Evolutionary conservation across 2,113 vertebrate species (phyloP).

Genomic region (Empidonax alnorum): DNA sequence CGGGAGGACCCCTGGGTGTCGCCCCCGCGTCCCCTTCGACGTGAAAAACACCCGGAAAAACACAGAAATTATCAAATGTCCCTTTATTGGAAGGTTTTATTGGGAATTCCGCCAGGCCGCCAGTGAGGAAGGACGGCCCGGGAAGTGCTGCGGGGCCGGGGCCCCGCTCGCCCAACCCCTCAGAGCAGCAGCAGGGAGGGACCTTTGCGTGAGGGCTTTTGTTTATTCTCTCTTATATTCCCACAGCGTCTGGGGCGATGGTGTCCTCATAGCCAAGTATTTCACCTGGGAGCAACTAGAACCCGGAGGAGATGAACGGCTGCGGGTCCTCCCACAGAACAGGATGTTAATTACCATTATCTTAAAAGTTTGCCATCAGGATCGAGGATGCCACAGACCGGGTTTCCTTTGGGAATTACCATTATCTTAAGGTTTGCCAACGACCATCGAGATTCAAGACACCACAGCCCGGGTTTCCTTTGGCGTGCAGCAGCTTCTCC

Average conservation of each 20-base stretch:
- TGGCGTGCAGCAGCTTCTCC: neutral
- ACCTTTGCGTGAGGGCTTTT: no score
- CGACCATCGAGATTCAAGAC: no score
- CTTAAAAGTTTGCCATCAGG: fast-evolving
- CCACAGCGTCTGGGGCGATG: neutral
- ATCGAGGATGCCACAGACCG: neutral
- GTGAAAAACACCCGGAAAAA: conserved; percentile 44
- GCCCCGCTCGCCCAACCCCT: neutral
- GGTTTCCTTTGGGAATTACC: fast-evolving
- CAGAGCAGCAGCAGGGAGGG: neutral
- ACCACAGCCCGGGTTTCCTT: fast-evolving
- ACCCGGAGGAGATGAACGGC: neutral
- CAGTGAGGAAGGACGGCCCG: no score
- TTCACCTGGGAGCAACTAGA: neutral
- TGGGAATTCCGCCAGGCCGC: no score
- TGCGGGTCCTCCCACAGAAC: neutral
- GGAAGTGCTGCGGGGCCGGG: neutral
- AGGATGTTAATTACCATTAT: fast-evolving
- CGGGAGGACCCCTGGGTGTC: fast-evolving
- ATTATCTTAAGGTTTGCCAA: neutral
- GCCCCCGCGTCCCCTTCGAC: neutral
- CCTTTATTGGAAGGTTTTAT: conserved; percentile 57
- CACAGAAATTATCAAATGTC: conserved; percentile 64
- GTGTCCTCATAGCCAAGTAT: neutral
- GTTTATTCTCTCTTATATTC: neutral